These are phyloP conservation scores for Cyphomyrus discorhynchus DNA, from an alignment of 2,113 vertebrate species.

Conservation along the genomic window DNA sequence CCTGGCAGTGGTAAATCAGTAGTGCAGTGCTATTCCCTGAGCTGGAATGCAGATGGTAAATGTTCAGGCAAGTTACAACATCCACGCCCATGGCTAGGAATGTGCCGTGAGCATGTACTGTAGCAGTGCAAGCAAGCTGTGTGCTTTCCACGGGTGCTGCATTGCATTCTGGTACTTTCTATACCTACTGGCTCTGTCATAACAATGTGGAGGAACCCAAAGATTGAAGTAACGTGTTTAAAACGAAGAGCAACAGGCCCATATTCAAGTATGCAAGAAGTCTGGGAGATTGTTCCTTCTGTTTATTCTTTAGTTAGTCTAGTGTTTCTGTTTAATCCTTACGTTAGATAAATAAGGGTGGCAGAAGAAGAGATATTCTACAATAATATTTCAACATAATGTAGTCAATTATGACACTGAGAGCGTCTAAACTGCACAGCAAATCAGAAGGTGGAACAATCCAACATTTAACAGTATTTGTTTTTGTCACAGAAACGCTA, in stretches of 20 bases:
- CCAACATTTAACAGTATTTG: not conserved
- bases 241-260: not conserved
- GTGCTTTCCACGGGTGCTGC: not conserved
- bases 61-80: not conserved
- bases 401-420: not conserved
- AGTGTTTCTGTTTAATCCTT: not conserved
- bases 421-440: not conserved
- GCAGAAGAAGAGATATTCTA: not conserved
- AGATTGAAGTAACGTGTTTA: not conserved
- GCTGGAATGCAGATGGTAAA: conserved; percentile 12
- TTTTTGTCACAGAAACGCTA: not conserved
- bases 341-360: not conserved
- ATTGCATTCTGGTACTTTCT: not conserved
- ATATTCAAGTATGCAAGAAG: not conserved
- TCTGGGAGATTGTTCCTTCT: not conserved
- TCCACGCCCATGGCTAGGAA: conserved; percentile 4
- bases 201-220: not conserved
- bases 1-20: not conserved
- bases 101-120: not conserved
- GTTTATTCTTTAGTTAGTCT: not conserved
- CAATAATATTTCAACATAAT: not conserved
- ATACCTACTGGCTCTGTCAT: not conserved
- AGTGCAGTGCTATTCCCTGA: not conserved
- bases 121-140: not conserved
- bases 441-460: not conserved